Evolutionary conservation across 1,140 invertebrate species (phyloP).

Genomic region (Tachypleus tridentatus): DNA sequence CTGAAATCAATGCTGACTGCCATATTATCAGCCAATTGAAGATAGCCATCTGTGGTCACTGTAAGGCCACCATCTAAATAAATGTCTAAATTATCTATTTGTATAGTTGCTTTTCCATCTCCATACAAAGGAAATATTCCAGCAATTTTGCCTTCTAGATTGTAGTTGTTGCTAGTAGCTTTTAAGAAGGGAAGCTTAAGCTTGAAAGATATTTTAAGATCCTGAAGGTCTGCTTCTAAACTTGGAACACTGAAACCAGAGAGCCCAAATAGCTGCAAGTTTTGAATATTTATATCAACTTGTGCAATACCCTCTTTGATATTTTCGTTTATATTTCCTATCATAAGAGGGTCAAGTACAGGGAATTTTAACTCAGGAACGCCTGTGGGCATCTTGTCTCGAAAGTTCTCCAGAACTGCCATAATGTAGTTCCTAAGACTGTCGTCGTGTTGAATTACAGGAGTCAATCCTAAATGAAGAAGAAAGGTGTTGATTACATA

Average conservation of each 20-base stretch:
- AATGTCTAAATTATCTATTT: not conserved
- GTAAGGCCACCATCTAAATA: not conserved
- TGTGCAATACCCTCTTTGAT: too few species aligned
- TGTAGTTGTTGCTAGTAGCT: not conserved
- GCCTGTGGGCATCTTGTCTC: too few species aligned
- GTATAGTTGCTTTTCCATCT: conserved; percentile 1
- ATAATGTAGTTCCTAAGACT: too few species aligned
- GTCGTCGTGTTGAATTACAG: too few species aligned
- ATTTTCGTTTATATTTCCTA: too few species aligned
- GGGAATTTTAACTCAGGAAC: too few species aligned
- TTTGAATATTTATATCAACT: not conserved
- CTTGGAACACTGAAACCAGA: not conserved
- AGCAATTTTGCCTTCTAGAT: not conserved
- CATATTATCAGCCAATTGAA: not conserved
- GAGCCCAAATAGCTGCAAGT: not conserved
- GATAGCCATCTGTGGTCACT: not conserved
- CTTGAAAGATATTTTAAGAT: not conserved
- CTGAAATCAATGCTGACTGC: not conserved
- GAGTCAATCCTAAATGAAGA: too few species aligned
- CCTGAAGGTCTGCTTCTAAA: not conserved
- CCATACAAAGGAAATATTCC: conserved; percentile 1
- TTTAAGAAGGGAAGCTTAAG: not conserved
- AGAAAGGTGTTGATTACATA: too few species aligned
- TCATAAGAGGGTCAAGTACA: too few species aligned
- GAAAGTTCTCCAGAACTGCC: too few species aligned